A percentile compares a stretch with the other conserved stretches of the same genome.
These are phyloP conservation scores for Rousettus leschenaultii DNA, from an alignment of 2,113 vertebrate species.

Conservation along the genomic window DNA sequence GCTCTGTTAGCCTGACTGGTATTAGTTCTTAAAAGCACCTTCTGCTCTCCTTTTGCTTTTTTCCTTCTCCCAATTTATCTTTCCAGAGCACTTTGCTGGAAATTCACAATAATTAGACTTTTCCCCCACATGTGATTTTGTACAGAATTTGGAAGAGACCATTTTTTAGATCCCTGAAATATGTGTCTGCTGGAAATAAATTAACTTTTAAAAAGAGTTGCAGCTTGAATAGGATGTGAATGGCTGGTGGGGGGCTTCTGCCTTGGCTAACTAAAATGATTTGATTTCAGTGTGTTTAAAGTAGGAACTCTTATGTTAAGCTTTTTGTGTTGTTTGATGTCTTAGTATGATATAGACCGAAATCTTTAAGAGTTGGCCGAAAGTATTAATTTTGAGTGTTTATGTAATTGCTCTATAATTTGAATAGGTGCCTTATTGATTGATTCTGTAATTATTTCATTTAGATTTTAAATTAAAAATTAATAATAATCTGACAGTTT, in stretches of 20 bases:
- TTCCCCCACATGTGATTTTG: conserved; percentile 46
- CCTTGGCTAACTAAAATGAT: conserved; percentile 15
- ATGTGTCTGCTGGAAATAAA: conserved; percentile 62
- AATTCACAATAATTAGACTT: conserved; percentile 42
- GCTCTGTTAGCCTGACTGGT: background rate
- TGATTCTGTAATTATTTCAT: conserved; percentile 88
- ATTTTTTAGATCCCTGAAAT: conserved; percentile 44
- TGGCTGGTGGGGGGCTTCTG: background rate
- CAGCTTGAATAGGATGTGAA: conserved; percentile 41
- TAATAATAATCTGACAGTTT: conserved; percentile 86
- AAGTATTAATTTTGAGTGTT: conserved; percentile 83
- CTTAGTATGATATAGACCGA: conserved; percentile 38
- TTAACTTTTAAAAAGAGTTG: conserved; percentile 63
- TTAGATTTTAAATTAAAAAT: conserved; percentile 88
- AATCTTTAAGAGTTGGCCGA: conserved; percentile 66
- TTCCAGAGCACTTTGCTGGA: conserved; percentile 55
- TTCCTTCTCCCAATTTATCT: background rate
- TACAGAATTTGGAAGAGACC: conserved; percentile 43
- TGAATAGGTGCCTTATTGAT: conserved; percentile 85
- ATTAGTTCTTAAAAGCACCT: conserved; percentile 13
- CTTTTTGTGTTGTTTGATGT: conserved; percentile 62
- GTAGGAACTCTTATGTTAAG: background rate
- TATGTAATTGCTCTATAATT: conserved; percentile 82
- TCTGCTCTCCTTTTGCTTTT: background rate
- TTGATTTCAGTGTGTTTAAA: background rate